phyloP scores from a whole-genome alignment of 2,888 invertebrate species.

The Chymomyza fuscimana region DNA sequence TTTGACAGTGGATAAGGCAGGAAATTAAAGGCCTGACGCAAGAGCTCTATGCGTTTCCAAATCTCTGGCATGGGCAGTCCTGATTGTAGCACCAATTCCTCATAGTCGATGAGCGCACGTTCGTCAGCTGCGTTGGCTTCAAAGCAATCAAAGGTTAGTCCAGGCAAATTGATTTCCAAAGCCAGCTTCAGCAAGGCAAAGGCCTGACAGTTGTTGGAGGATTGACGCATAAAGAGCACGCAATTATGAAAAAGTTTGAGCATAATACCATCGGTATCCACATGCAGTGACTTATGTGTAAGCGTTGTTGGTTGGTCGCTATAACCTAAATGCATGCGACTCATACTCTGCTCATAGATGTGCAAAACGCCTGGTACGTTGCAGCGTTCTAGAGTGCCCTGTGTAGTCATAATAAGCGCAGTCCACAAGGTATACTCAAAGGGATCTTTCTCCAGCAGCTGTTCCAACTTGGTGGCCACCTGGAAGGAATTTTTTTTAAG shows the following conservation, averaged over 20 bases:
- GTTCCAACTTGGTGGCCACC: constrained; percentile 79
- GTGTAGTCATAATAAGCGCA: constrained; percentile 76
- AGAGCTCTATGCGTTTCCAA: constrained; percentile 87
- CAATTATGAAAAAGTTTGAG: constrained; percentile 81
- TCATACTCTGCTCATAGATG: constrained; percentile 81
- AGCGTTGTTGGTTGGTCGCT: constrained; percentile 32
- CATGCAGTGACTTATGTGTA: neutral
- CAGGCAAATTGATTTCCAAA: constrained; percentile 84
- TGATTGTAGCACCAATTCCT: constrained; percentile 83
- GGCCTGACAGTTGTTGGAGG: constrained; percentile 88
- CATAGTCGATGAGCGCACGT: constrained; percentile 81
- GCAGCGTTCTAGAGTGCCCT: constrained; percentile 83
- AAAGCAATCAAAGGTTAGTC: constrained; percentile 75
- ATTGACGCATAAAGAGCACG: constrained; percentile 84
- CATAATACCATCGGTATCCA: constrained; percentile 68
- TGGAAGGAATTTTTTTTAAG: constrained; percentile 78
- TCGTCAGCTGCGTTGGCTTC: constrained; percentile 71
- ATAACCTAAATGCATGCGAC: constrained; percentile 73
- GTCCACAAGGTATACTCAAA: constrained; percentile 77
- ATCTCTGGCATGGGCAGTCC: constrained; percentile 86
- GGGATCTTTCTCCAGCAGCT: constrained; percentile 67
- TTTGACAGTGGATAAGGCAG: constrained; percentile 80
- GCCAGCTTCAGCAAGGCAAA: constrained; percentile 86
- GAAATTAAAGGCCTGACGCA: constrained; percentile 87
- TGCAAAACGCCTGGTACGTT: constrained; percentile 82